phyloP scores from a whole-genome alignment of 2,797 vertebrate species.

The Leptatherina wallacei region DNA sequence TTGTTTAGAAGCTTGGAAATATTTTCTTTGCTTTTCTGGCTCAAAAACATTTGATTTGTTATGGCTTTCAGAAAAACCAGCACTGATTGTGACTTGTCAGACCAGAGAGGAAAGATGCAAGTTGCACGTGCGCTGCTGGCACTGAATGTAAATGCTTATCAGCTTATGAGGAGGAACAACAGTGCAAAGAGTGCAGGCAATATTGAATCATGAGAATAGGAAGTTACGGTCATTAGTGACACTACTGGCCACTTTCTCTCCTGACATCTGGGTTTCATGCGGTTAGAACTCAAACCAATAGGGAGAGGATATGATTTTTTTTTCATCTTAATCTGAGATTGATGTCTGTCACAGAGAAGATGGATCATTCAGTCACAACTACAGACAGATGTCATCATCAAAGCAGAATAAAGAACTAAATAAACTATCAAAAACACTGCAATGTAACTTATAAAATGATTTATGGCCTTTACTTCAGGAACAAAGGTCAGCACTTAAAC shows the following conservation, averaged over 20 bases:
- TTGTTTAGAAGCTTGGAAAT: slow-evolving; percentile 79
- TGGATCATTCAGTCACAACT: background rate
- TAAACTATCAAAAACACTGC: slow-evolving; percentile 53
- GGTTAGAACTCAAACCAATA: slow-evolving; percentile 33
- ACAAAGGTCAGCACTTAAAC: slow-evolving; percentile 18
- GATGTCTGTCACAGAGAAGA: background rate
- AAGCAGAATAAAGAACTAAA: background rate
- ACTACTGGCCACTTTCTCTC: slow-evolving; percentile 66
- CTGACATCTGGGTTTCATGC: slow-evolving; percentile 49
- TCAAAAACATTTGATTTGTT: slow-evolving; percentile 79
- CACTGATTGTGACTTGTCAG: slow-evolving; percentile 36
- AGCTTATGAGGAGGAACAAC: slow-evolving; percentile 48
- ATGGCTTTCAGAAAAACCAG: slow-evolving; percentile 61
- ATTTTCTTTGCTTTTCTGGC: slow-evolving; percentile 79
- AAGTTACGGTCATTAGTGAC: slow-evolving; percentile 56
- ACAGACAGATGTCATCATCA: background rate
- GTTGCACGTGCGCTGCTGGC: slow-evolving; percentile 35
- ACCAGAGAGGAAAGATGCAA: slow-evolving; percentile 43
- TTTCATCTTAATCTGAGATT: background rate
- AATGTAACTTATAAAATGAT: slow-evolving; percentile 22
- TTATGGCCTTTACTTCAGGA: slow-evolving; percentile 51
- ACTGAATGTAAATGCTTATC: slow-evolving; percentile 31
- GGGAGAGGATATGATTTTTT: slow-evolving; percentile 6
- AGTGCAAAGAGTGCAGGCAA: slow-evolving; percentile 20
- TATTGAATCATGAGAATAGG: slow-evolving; percentile 64